Base-by-base conservation (phyloP, 2,888 invertebrate genomes). In the Acleris sparsana region DNA sequence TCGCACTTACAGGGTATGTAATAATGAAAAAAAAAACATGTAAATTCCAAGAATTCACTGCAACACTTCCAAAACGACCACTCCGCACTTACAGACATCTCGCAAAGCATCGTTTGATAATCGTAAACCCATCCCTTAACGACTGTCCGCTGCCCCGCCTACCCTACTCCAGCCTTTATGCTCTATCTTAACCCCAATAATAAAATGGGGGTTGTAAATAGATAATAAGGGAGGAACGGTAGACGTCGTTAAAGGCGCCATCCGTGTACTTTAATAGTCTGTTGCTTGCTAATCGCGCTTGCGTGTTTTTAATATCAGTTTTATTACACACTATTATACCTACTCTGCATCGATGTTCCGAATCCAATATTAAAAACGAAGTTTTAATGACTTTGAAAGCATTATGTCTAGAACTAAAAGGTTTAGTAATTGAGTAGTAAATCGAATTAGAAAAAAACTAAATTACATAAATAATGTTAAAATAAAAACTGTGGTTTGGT, bases 201-300 rank as follows among this genome's bases (percentile, higher is more conserved):
- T 92, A 92, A 92, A 92, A 92, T 92, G 92, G 83, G 84, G 89
- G 90, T 85, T 85, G 91, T 92, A 92, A 92, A 92, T 91, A 92
- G 89, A 92, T 92, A 92, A 92, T 92, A 92, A 88, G 90, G 86
- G 87, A 85, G 86, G 87, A 85, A 87, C 75, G 80, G 82, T 82
- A 87, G 91, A 88, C 88, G 81, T 85, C 85, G 85, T 90, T 92
- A 88, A 85, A 80, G 87, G 89, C 88, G 87, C 89, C 88, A 77
- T 84, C 80, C 80, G 72, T 77, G 80, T 80, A 80, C 76, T 85
- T 86, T 82, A 83, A 84, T 82, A 80, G 83, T 84, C 81, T 83
- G 80, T 81, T 71, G 73, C 78, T 71, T 78, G 80, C 83, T 89
- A 88, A 90, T 90, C 88, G 88, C 77, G 80, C 75, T 77, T 75